Conservation (phyloP, 2,888 invertebrate species). For the Diarsia brunnea region DNA sequence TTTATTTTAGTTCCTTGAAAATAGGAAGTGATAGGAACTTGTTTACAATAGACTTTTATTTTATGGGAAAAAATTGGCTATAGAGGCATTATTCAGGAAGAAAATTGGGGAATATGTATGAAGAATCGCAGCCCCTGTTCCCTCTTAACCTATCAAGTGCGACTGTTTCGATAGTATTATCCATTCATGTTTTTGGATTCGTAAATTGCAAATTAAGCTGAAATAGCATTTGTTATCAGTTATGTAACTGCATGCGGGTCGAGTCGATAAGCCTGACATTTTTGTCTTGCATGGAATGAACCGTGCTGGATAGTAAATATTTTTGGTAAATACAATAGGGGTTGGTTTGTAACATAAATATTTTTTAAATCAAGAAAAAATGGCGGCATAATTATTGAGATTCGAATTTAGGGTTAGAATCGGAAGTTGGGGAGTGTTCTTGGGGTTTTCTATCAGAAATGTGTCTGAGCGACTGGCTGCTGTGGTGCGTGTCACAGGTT, state of each 20-base stretch:
- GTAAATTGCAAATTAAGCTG: constrained; percentile 5
- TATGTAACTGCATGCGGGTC: constrained; percentile 48
- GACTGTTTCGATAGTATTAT: constrained; percentile 25
- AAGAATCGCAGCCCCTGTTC: no score
- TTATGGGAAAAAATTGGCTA: no score
- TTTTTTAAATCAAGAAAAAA: background rate
- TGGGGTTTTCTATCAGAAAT: background rate
- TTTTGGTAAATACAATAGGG: background rate
- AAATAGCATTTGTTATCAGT: constrained; percentile 39
- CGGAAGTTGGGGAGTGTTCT: background rate
- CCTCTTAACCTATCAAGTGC: constrained; percentile 25
- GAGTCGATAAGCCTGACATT: constrained; percentile 29
- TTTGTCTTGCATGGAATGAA: constrained; percentile 3
- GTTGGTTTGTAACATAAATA: background rate
- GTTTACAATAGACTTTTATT: no score
- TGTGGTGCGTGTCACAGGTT: no score
- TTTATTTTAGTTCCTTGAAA: no score
- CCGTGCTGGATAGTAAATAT: background rate
- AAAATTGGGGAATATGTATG: no score
- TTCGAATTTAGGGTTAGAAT: background rate
- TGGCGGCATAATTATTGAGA: background rate
- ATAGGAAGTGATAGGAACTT: no score
- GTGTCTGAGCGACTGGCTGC: no score
- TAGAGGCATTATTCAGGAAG: no score
- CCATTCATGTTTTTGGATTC: constrained; percentile 37